Percentiles rank a stretch among this genome's conserved stretches.
These are phyloP conservation scores for Xylota sylvarum DNA, from an alignment of 2,888 invertebrate species.

Conservation along the genomic window DNA sequence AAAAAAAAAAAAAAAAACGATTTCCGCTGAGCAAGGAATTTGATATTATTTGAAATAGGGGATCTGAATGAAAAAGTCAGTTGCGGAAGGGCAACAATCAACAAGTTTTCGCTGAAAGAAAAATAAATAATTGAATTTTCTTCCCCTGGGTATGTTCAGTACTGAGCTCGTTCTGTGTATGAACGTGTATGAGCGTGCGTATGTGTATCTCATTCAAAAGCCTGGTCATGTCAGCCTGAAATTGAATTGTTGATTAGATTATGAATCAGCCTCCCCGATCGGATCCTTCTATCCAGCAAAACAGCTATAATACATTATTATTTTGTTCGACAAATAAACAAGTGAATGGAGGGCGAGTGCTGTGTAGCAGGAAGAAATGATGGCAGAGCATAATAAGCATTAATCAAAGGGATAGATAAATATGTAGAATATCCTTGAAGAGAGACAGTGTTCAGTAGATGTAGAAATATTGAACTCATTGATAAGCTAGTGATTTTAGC, in stretches of 20 bases:
- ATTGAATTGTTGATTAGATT: slow-evolving; percentile 57
- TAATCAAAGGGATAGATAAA: slow-evolving; percentile 14
- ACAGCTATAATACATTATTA: slow-evolving; percentile 4
- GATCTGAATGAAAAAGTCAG: slow-evolving; percentile 7
- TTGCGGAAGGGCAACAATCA: slow-evolving; percentile 36
- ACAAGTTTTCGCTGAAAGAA: slow-evolving; percentile 35
- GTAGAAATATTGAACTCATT: background rate
- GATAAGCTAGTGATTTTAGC: background rate
- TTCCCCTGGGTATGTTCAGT: slow-evolving; percentile 9
- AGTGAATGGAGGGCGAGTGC: background rate
- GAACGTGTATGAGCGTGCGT: background rate
- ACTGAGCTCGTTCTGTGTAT: background rate
- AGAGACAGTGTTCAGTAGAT: background rate
- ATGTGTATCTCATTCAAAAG: slow-evolving; percentile 9
- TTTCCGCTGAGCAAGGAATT: background rate
- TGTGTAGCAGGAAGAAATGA: background rate
- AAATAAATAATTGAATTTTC: slow-evolving; percentile 48
- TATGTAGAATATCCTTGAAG: background rate
- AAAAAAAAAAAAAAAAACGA: background rate
- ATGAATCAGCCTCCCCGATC: slow-evolving; percentile 14
- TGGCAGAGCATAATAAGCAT: slow-evolving; percentile 13
- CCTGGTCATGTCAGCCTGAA: slow-evolving; percentile 44
- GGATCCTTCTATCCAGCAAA: background rate
- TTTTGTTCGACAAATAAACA: slow-evolving; percentile 20
- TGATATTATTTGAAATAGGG: background rate